phyloP scores from a whole-genome alignment of 2,888 invertebrate species.

The Heliconius cydno region DNA sequence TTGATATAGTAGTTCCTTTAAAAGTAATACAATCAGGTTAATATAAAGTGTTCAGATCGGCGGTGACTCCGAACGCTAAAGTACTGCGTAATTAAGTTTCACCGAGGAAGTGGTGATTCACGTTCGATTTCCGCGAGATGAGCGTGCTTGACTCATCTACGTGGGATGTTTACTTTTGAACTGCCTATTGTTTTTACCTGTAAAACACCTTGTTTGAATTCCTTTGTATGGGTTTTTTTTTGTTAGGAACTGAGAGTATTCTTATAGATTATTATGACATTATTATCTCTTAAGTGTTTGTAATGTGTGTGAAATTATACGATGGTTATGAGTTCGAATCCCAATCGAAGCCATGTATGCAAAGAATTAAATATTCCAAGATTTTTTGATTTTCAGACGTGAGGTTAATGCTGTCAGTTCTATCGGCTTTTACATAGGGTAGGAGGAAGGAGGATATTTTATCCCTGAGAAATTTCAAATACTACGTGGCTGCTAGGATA shows the following conservation, averaged over 20 bases:
- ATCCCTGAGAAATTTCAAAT: no score
- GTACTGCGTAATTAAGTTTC: constrained; percentile 29
- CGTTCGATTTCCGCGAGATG: constrained; percentile 49
- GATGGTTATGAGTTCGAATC: neutral
- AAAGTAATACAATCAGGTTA: neutral
- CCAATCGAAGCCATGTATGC: no score
- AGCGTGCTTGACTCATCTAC: constrained; percentile 43
- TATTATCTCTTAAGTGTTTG: no score
- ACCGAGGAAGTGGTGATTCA: constrained; percentile 44
- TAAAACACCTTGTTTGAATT: neutral
- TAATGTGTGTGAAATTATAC: neutral
- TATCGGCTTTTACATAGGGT: no score
- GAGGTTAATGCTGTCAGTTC: no score
- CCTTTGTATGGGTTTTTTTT: neutral
- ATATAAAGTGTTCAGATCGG: neutral
- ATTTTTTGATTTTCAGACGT: no score
- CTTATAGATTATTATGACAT: no score
- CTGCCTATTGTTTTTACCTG: constrained; percentile 1
- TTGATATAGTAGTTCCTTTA: neutral
- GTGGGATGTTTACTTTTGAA: constrained; percentile 17
- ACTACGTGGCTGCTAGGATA: no score
- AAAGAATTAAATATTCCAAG: no score
- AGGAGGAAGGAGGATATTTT: no score
- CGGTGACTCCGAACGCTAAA: constrained; percentile 19
- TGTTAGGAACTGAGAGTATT: neutral